Evolutionary conservation across 2,888 invertebrate genomes (phyloP).

Genomic region (Pherbina coryleti): DNA sequence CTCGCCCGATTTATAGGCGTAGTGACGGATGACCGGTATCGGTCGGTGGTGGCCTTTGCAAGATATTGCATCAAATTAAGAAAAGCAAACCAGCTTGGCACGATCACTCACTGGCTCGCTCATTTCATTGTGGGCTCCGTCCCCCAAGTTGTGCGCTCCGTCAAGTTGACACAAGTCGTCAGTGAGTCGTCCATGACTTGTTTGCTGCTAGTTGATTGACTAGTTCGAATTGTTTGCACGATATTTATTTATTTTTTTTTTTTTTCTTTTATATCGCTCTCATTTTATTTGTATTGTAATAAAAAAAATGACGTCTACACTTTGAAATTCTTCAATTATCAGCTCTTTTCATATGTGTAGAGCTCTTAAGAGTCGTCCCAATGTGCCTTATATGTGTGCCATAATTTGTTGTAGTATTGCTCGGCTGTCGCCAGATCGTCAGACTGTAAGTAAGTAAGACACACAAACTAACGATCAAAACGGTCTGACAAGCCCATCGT

Average conservation of each 20-base stretch:
- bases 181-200: no score
- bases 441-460: neutral
- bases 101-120: conserved; percentile 5
- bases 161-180: no score
- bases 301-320: conserved; percentile 30
- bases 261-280: neutral
- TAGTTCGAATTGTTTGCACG: neutral
- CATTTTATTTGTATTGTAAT: neutral
- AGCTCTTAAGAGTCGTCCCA: no score
- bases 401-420: neutral
- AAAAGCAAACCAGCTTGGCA: conserved; percentile 9
- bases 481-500: neutral
- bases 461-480: no score
- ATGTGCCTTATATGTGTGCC: neutral
- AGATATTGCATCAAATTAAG: conserved; percentile 14
- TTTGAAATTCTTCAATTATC: conserved; percentile 35
- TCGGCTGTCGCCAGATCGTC: conserved; percentile 17
- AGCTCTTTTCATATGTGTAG: conserved; percentile 3
- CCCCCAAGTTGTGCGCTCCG: no score
- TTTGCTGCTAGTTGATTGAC: neutral
- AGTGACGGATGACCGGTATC: neutral
- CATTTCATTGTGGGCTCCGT: neutral
- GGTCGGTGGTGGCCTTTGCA: neutral
- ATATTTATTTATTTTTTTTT: neutral
- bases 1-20: neutral